A percentile compares a stretch with the other conserved stretches of the same genome.
These are phyloP conservation scores for Tricholauxania praeusta DNA, from an alignment of 2,888 invertebrate genomes.

Conservation along the genomic window DNA sequence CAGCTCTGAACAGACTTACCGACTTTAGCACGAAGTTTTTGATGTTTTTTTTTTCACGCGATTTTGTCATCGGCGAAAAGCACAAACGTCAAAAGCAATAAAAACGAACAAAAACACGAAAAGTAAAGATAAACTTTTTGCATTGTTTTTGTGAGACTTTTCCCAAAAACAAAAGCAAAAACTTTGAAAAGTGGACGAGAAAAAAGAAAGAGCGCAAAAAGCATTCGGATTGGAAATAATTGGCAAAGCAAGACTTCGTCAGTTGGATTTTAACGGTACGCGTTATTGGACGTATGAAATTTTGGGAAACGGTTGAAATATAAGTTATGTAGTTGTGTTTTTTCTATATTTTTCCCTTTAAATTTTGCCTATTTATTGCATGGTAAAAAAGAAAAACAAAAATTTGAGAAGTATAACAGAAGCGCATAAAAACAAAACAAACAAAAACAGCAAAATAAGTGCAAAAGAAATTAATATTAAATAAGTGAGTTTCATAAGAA, in stretches of 20 bases:
- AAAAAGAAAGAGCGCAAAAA: constrained; percentile 2
- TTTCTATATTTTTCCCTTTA: no score
- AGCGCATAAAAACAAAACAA: constrained; percentile 43
- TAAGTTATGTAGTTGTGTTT: no score
- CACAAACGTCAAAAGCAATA: not conserved
- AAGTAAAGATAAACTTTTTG: no score
- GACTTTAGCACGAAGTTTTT: not conserved
- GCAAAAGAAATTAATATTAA: constrained; percentile 43
- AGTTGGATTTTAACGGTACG: constrained; percentile 27
- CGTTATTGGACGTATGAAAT: not conserved
- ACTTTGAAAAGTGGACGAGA: not conserved
- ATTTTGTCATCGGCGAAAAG: not conserved
- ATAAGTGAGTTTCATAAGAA: not conserved
- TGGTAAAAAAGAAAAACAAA: constrained; percentile 40
- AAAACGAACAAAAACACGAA: not conserved
- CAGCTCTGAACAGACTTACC: not conserved
- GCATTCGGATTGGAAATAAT: not conserved
- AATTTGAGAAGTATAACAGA: constrained; percentile 17
- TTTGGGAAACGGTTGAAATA: no score
- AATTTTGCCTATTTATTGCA: no score
- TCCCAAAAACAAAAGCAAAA: not conserved
- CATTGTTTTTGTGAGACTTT: no score
- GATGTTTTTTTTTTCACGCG: not conserved
- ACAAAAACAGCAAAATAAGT: constrained; percentile 33
- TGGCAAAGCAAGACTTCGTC: not conserved